Conservation (phyloP, 2,797 vertebrate genomes). For the Molothrus aeneus region DNA sequence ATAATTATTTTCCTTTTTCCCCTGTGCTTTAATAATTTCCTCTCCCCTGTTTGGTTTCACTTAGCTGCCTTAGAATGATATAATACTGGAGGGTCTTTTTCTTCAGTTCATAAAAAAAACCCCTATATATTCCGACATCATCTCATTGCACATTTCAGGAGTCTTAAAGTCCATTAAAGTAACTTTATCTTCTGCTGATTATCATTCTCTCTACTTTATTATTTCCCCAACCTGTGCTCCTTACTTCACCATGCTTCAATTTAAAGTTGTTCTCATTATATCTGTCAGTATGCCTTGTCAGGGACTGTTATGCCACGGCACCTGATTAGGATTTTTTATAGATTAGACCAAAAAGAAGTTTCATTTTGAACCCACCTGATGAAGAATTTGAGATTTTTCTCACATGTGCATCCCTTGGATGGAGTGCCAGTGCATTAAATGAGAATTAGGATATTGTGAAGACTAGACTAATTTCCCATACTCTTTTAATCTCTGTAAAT, state of each 20-base stretch:
- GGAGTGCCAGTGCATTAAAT: not conserved
- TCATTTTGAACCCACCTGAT: not conserved
- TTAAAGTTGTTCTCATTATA: conserved; percentile 27
- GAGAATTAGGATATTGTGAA: not conserved
- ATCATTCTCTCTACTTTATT: not conserved
- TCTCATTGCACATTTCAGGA: not conserved
- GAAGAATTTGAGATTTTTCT: conserved; percentile 2
- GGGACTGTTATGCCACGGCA: not conserved
- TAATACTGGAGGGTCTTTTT: not conserved
- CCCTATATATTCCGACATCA: not conserved
- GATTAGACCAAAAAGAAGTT: not conserved
- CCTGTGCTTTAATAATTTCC: not conserved
- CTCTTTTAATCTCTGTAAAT: not conserved
- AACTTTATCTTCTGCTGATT: conserved; percentile 29
- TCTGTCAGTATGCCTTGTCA: conserved; percentile 9
- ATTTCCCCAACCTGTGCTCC: not conserved
- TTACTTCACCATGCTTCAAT: not conserved
- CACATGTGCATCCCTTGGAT: not conserved
- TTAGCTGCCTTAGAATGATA: not conserved
- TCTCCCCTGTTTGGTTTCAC: not conserved
- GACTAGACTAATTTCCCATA: not conserved
- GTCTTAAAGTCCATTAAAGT: not conserved
- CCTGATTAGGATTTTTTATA: not conserved
- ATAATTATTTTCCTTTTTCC: not conserved
- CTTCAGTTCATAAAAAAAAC: not conserved